Evolutionary conservation across 2,888 invertebrate genomes (phyloP).

Genomic region (Epistrophe grossulariae): DNA sequence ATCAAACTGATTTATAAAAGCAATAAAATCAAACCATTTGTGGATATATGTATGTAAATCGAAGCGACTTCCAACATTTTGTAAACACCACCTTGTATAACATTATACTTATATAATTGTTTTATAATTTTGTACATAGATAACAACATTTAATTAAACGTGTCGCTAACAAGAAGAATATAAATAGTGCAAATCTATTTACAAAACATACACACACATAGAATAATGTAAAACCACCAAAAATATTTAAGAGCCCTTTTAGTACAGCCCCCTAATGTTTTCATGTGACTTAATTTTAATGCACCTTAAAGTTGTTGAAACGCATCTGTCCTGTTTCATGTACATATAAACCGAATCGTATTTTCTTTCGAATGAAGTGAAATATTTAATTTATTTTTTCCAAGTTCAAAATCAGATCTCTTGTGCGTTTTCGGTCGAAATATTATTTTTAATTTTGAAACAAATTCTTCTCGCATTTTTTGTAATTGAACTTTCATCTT

Average conservation of each 20-base stretch:
- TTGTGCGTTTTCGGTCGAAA: too few species aligned
- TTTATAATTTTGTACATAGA: slow-evolving; percentile 30
- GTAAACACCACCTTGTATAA: slow-evolving; percentile 23
- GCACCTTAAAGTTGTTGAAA: too few species aligned
- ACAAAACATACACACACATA: slow-evolving; percentile 60
- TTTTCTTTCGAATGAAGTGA: too few species aligned
- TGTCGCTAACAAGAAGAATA: slow-evolving; percentile 58
- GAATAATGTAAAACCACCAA: slow-evolving; percentile 46
- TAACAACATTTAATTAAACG: slow-evolving; percentile 59
- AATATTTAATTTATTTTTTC: too few species aligned
- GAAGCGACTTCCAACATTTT: slow-evolving; percentile 22
- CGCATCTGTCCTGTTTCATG: too few species aligned
- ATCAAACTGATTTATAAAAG: neutral
- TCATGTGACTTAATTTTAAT: neutral
- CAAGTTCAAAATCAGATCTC: too few species aligned
- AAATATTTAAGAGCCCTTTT: slow-evolving; percentile 32
- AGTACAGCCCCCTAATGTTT: slow-evolving; percentile 16
- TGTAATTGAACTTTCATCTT: too few species aligned
- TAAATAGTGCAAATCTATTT: slow-evolving; percentile 64
- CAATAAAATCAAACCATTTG: neutral
- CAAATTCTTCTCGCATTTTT: too few species aligned
- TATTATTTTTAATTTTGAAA: too few species aligned
- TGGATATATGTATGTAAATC: neutral
- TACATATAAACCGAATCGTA: too few species aligned
- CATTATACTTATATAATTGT: neutral